Conservation (phyloP, 1,140 invertebrate genomes). For the Drosophila mojavensis region DNA sequence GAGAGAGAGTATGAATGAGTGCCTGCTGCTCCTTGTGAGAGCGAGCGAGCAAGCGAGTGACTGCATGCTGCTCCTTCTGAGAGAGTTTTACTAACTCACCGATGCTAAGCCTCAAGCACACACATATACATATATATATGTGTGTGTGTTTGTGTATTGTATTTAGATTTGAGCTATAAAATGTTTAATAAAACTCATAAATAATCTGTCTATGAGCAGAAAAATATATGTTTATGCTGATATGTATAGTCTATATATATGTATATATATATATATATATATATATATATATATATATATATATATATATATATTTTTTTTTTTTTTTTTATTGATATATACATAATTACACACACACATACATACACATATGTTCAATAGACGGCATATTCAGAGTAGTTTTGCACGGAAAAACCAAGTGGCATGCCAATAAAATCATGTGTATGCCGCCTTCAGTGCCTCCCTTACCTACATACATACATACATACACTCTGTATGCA, state of each 20-base stretch:
- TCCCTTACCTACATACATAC: not conserved
- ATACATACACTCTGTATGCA: not conserved
- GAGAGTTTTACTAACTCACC: not conserved
- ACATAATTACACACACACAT: not conserved
- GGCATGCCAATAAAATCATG: slow-evolving; percentile 80
- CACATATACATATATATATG: not conserved
- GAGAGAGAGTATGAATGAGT: too few species aligned
- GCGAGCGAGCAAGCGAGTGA: not conserved
- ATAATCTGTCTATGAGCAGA: too few species aligned
- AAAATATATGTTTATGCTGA: too few species aligned
- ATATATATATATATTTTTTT: slow-evolving; percentile 3
- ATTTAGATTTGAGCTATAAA: slow-evolving; percentile 2
- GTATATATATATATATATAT: not conserved
- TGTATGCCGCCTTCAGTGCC: slow-evolving; percentile 22
- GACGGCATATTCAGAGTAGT: slow-evolving; percentile 26
- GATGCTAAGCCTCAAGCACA: not conserved
- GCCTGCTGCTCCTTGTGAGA: not conserved
- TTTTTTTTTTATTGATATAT: slow-evolving; percentile 15
- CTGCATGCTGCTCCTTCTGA: not conserved
- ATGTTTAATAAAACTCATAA: slow-evolving; percentile 3
- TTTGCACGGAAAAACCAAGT: slow-evolving; percentile 62
- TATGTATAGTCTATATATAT: too few species aligned
- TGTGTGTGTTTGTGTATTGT: not conserved
- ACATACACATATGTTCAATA: slow-evolving; percentile 5
- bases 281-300: slow-evolving; percentile 29